Evolutionary conservation across 2,113 vertebrate genomes (phyloP).

Genomic region (Chunga burmeisteri): DNA sequence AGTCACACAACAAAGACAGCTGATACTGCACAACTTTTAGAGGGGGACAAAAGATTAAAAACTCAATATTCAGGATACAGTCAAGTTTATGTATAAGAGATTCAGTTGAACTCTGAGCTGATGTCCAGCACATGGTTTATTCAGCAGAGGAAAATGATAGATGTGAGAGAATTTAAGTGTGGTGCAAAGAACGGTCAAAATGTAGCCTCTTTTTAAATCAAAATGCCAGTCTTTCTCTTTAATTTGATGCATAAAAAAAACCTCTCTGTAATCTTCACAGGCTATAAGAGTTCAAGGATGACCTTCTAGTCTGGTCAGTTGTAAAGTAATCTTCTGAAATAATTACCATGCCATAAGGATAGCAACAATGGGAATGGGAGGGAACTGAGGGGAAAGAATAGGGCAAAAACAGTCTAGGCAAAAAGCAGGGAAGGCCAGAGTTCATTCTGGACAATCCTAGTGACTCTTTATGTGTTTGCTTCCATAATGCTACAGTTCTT

Average conservation of each 20-base stretch:
- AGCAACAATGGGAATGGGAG: neutral
- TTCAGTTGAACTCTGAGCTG: neutral
- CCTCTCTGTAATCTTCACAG: neutral
- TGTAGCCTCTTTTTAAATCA: neutral
- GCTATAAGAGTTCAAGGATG: neutral
- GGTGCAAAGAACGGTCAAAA: neutral
- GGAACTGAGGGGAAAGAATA: neutral
- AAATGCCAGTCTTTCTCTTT: neutral
- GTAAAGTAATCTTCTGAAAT: neutral
- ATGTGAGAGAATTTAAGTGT: neutral
- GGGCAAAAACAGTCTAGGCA: neutral
- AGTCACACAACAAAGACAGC: neutral
- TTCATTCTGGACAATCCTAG: neutral
- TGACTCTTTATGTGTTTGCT: neutral
- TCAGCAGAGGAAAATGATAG: slow-evolving; percentile 15
- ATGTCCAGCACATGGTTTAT: neutral
- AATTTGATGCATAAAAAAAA: neutral
- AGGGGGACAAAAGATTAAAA: neutral
- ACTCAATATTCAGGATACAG: neutral
- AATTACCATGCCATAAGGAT: neutral
- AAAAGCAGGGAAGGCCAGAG: neutral
- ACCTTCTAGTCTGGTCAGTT: neutral
- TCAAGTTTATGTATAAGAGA: neutral
- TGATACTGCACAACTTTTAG: neutral
- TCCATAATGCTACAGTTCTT: neutral